These are phyloP conservation scores for Colinus virginianus DNA, from an alignment of 2,113 vertebrate genomes.

Conservation along the genomic window DNA sequence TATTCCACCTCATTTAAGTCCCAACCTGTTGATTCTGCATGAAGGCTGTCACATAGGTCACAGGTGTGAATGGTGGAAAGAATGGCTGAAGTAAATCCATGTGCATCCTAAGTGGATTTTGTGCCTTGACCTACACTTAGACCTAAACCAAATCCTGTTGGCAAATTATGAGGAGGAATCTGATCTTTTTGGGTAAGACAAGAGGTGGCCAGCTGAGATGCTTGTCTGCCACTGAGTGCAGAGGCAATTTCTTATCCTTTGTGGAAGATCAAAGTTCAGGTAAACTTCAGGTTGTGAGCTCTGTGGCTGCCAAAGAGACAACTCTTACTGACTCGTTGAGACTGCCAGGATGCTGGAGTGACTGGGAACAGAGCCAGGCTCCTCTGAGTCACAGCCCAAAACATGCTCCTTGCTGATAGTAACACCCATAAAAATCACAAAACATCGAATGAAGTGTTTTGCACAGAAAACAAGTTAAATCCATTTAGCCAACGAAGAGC, in stretches of 20 bases:
- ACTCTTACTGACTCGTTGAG: neutral
- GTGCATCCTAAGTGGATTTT: neutral
- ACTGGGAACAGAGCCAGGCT: neutral
- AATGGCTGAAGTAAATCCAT: neutral
- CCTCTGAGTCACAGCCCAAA: neutral
- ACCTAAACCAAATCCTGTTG: neutral
- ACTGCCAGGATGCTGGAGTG: neutral
- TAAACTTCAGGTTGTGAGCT: neutral
- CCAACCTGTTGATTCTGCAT: neutral
- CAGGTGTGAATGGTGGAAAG: neutral
- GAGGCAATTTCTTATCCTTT: neutral
- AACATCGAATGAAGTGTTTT: neutral
- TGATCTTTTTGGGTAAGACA: neutral
- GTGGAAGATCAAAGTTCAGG: neutral
- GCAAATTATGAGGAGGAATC: neutral
- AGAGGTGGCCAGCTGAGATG: neutral
- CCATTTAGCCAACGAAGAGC: neutral
- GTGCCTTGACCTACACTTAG: neutral
- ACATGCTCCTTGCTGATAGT: neutral
- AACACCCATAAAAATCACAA: neutral
- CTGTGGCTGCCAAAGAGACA: neutral
- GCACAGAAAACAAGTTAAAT: slow-evolving; percentile 2
- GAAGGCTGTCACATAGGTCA: too few relatives aligned
- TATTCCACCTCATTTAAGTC: neutral
- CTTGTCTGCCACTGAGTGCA: neutral